Evolutionary conservation across 2,113 vertebrate species (phyloP).

Genomic region (Patagioenas fasciata): DNA sequence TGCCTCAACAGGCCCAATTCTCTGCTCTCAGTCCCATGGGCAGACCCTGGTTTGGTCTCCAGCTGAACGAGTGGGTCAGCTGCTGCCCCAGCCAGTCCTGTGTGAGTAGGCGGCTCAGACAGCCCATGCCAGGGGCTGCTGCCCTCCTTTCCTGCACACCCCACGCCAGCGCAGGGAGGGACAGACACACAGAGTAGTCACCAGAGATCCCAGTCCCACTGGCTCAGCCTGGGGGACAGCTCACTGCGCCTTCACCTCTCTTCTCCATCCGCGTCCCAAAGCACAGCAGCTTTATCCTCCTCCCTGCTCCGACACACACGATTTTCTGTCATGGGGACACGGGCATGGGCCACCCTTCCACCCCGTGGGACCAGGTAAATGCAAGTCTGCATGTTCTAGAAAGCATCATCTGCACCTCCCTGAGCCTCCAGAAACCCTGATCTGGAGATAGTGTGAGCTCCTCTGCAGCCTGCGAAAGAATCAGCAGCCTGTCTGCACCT

Average conservation of each 20-base stretch:
- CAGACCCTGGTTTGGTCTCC: background rate
- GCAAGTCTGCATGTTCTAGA: background rate
- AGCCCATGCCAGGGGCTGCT: background rate
- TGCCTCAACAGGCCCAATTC: rapidly evolving
- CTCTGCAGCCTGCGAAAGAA: background rate
- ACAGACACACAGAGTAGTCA: background rate
- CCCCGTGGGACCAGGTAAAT: background rate
- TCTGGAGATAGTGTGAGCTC: background rate
- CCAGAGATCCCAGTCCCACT: background rate
- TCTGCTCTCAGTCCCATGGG: background rate
- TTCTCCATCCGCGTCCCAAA: background rate
- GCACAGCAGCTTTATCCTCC: background rate
- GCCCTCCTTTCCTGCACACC: background rate
- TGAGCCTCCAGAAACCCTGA: rapidly evolving
- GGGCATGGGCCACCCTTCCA: background rate
- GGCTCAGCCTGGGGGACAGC: background rate
- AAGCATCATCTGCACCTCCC: background rate
- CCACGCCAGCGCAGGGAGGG: background rate
- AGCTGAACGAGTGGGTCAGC: background rate
- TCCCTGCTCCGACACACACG: rapidly evolving
- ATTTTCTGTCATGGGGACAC: background rate
- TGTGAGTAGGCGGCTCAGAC: rapidly evolving
- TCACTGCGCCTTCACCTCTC: background rate
- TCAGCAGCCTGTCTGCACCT: constrained; percentile 15
- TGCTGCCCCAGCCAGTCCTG: background rate